Conservation (phyloP, 2,113 vertebrate genomes). For the Vimba vimba region DNA sequence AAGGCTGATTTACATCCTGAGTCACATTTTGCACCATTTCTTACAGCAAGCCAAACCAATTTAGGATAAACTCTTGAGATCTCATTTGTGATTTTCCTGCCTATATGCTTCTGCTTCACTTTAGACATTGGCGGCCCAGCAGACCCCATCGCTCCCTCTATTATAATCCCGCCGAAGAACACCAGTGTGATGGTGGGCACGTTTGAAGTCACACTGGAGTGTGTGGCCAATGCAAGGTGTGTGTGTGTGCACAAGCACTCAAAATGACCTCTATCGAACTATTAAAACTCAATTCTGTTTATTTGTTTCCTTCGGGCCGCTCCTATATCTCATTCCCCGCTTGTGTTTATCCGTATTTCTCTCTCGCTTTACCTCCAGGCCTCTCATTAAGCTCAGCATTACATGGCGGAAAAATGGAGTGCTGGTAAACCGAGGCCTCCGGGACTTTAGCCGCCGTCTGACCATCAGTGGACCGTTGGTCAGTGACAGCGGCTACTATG, state of each 20-base stretch:
- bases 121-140: constrained; percentile 91
- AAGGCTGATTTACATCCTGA: constrained; percentile 1
- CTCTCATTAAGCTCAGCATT: constrained; percentile 91
- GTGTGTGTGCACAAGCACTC: constrained; percentile 39
- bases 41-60: background rate
- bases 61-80: constrained; percentile 1
- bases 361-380: constrained; percentile 72
- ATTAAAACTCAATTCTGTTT: constrained; percentile 39
- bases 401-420: constrained; percentile 90
- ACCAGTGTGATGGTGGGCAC: constrained; percentile 92
- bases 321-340: constrained; percentile 28
- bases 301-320: constrained; percentile 15
- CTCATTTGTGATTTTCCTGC: constrained; percentile 35
- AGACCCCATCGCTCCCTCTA: constrained; percentile 93
- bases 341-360: constrained; percentile 20
- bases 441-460: constrained; percentile 88
- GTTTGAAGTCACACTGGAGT: constrained; percentile 93
- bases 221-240: constrained; percentile 94
- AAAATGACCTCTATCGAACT: constrained; percentile 38
- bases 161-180: constrained; percentile 94
- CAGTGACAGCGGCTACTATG: constrained; percentile 88
- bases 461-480: constrained; percentile 85
- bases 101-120: constrained; percentile 34
- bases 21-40: background rate
- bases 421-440: constrained; percentile 82